phyloP scores from a whole-genome alignment of 2,797 vertebrate species.

The Hydrocynus forskahlii region DNA sequence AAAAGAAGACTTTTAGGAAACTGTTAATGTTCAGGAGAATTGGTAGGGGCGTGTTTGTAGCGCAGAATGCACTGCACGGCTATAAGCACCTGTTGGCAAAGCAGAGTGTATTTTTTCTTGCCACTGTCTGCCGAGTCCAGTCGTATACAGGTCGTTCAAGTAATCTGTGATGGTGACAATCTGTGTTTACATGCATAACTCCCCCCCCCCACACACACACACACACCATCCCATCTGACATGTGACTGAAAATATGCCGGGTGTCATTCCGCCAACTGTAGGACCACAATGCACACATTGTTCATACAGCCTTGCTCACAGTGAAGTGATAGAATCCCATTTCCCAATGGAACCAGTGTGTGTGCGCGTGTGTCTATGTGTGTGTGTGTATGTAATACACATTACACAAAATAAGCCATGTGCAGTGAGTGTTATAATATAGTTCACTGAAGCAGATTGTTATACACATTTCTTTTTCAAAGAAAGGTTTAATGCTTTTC shows the following conservation, averaged over 20 bases:
- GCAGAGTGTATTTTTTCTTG: slow-evolving; percentile 3
- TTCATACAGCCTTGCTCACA: slow-evolving; percentile 37
- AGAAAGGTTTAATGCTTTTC: too few relatives aligned
- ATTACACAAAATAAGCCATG: too few relatives aligned
- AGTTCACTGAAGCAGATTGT: too few relatives aligned
- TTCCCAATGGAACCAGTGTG: background rate
- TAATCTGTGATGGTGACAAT: slow-evolving; percentile 21
- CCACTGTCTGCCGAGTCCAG: slow-evolving; percentile 8
- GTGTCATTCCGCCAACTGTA: slow-evolving; percentile 23
- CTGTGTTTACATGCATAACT: slow-evolving; percentile 8
- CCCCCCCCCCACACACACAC: background rate
- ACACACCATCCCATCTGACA: background rate
- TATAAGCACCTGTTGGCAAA: background rate
- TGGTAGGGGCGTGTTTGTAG: background rate
- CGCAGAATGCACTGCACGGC: background rate
- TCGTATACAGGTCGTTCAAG: slow-evolving; percentile 15
- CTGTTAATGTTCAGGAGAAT: slow-evolving; percentile 14
- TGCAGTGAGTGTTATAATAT: too few relatives aligned
- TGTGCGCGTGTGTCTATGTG: background rate
- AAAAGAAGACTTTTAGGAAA: slow-evolving; percentile 21
- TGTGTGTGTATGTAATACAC: too few relatives aligned
- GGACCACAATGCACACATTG: slow-evolving; percentile 52
- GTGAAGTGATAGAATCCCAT: slow-evolving; percentile 16
- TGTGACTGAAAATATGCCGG: slow-evolving; percentile 28
- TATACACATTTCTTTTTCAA: too few relatives aligned